Percentiles rank a stretch among this genome's conserved stretches.
phyloP scores from a whole-genome alignment of 2,113 vertebrate genomes.

The Oryctolagus cuniculus region DNA sequence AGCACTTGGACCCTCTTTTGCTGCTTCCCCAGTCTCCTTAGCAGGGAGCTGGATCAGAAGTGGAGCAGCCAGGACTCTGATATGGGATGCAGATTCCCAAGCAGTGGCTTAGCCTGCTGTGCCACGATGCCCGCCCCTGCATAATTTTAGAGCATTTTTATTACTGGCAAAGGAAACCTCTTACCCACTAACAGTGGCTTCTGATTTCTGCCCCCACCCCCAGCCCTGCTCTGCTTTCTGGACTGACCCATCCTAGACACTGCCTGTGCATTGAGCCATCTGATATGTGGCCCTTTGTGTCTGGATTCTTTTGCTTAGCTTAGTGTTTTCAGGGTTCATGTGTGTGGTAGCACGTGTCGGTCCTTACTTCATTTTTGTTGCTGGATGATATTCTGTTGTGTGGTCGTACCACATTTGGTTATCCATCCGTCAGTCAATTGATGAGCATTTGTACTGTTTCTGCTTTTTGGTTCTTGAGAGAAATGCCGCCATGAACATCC shows the following conservation, averaged over 20 bases:
- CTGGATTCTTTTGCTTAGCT: not conserved
- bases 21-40: no score
- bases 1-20: no score
- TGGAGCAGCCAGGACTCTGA: no score
- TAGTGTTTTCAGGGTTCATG: not conserved
- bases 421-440: no score
- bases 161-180: not conserved
- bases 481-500: not conserved
- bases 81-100: no score
- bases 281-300: not conserved
- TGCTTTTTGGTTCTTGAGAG: not conserved
- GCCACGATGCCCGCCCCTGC: no score
- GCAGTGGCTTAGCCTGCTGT: no score
- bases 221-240: not conserved
- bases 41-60: no score
- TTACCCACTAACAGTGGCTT: not conserved
- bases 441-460: not conserved
- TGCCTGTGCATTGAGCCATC: not conserved
- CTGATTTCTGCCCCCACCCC: not conserved
- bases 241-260: not conserved
- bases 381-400: not conserved
- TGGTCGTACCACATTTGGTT: not conserved
- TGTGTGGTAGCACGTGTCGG: accelerated
- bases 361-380: not conserved
- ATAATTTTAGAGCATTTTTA: not conserved